Evolutionary conservation across 2,888 invertebrate species (phyloP).

Genomic region (Acanthacorydalis orientalis): DNA sequence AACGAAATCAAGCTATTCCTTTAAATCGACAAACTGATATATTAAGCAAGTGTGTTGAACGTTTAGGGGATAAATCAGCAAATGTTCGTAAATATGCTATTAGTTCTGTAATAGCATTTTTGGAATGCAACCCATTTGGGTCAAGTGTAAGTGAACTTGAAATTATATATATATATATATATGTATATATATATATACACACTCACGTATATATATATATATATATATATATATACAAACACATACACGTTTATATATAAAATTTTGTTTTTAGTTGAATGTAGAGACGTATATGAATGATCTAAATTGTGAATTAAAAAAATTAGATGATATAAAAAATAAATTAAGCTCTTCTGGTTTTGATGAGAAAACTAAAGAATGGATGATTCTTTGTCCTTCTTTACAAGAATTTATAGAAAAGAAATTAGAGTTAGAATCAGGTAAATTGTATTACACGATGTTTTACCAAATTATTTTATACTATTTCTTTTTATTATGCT

Average conservation of each 20-base stretch:
- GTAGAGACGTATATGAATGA: conserved; percentile 34
- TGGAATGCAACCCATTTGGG: conserved; percentile 78
- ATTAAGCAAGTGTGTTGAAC: conserved; percentile 45
- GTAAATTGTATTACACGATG: conserved; percentile 1
- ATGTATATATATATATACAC: no score
- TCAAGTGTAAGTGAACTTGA: conserved; percentile 45
- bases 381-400: conserved; percentile 34
- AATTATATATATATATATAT: neutral
- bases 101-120: conserved; percentile 55
- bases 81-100: conserved; percentile 74
- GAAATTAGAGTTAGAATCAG: conserved; percentile 23
- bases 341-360: conserved; percentile 23
- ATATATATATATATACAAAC: no score
- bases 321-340: conserved; percentile 42
- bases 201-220: no score
- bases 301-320: conserved; percentile 39
- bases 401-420: conserved; percentile 31
- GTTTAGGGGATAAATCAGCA: conserved; percentile 69
- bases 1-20: conserved; percentile 64
- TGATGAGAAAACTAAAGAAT: conserved; percentile 26
- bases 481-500: no score
- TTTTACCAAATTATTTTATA: neutral
- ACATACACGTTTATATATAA: neutral
- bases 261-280: conserved; percentile 4
- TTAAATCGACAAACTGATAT: conserved; percentile 49